Evolutionary conservation across 2,888 invertebrate species (phyloP).

Genomic region (Cheilosia grossa): DNA sequence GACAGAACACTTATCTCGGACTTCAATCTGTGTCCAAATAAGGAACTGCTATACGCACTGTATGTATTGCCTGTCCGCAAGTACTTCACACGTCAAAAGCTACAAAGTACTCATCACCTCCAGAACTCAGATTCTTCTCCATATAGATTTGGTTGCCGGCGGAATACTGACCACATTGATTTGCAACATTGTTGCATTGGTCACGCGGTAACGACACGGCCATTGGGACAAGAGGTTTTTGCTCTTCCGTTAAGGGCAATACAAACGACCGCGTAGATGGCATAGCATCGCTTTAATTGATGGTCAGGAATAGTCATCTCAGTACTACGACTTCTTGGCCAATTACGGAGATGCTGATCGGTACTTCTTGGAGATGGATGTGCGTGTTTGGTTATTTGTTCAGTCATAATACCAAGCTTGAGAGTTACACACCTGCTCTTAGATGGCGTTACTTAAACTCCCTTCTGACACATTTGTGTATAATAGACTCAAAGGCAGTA

Average conservation of each 20-base stretch:
- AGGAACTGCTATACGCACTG: constrained; percentile 32
- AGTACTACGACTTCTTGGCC: background rate
- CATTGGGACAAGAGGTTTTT: constrained; percentile 26
- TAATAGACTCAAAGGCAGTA: background rate
- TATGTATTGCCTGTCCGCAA: constrained; percentile 23
- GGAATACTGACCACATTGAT: constrained; percentile 34
- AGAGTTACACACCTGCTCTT: background rate
- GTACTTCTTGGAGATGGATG: background rate
- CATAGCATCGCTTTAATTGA: constrained; percentile 26
- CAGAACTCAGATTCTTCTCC: constrained; percentile 23
- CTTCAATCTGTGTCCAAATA: constrained; percentile 42
- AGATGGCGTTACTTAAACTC: constrained; percentile 12
- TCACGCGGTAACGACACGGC: background rate
- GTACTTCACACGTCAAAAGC: constrained; percentile 37
- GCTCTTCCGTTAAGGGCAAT: constrained; percentile 50
- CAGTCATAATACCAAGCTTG: background rate
- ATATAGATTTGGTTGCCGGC: constrained; percentile 27
- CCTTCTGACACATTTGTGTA: background rate
- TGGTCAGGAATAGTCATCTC: constrained; percentile 2
- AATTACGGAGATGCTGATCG: constrained; percentile 12
- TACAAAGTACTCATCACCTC: constrained; percentile 47
- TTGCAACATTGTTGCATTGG: constrained; percentile 55
- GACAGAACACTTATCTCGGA: constrained; percentile 1
- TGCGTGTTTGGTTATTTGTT: background rate
- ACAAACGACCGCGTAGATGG: constrained; percentile 34